Conservation (phyloP, 2,113 vertebrate genomes). For the Gorsachius goisagi region DNA sequence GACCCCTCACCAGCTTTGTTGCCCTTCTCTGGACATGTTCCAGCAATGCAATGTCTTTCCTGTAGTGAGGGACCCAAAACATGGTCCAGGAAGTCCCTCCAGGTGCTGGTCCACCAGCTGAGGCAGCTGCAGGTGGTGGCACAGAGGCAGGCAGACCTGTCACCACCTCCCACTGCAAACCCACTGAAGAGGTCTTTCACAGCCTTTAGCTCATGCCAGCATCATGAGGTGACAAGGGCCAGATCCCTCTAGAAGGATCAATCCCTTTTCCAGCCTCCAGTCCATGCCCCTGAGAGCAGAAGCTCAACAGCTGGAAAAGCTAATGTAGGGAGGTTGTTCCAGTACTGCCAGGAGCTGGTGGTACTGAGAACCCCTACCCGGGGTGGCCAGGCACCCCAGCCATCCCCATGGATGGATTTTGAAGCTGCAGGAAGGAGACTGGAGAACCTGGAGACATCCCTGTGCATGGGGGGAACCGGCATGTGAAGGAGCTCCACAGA, state of each 20-base stretch:
- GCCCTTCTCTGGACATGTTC: no score
- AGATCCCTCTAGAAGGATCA: neutral
- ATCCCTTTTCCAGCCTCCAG: neutral
- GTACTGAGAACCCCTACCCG: rapidly evolving
- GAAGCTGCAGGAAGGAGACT: neutral
- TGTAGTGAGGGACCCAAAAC: no score
- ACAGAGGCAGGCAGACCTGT: neutral
- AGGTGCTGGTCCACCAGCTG: rapidly evolving
- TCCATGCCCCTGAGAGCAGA: rapidly evolving
- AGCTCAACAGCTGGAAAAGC: neutral
- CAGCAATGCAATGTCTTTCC: no score
- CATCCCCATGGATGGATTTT: neutral
- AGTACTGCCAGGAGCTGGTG: neutral
- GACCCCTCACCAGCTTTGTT: no score
- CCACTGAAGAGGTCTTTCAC: neutral
- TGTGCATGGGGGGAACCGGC: neutral
- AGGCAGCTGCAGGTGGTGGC: no score
- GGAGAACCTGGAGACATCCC: neutral
- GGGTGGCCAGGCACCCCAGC: rapidly evolving
- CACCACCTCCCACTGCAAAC: neutral
- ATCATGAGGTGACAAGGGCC: rapidly evolving
- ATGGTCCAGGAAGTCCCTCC: rapidly evolving
- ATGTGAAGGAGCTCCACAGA: rapidly evolving
- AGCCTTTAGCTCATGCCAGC: neutral
- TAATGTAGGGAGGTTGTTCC: neutral